Evolutionary conservation across 1,140 invertebrate species (phyloP).

Genomic region (Drosophila malerkotliana): DNA sequence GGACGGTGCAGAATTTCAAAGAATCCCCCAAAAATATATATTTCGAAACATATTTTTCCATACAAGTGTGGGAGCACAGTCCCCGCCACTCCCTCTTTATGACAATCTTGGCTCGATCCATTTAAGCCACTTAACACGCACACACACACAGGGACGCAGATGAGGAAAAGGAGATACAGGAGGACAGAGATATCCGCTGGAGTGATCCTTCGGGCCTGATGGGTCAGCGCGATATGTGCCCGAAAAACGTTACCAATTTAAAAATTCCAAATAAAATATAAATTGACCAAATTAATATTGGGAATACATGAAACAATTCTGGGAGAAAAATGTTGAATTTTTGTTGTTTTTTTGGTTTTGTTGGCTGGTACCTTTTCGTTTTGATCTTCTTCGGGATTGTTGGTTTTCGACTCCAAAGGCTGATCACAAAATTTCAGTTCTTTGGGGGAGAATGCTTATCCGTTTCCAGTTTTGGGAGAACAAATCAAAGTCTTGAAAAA

Average conservation of each 20-base stretch:
- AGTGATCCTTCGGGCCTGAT: conserved; percentile 57
- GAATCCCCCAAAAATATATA: conserved; percentile 7
- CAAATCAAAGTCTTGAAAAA: conserved; percentile 29
- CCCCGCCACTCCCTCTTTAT: conserved; percentile 36
- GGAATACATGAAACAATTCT: conserved; percentile 82
- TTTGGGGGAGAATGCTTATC: conserved; percentile 35
- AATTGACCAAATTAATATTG: conserved; percentile 84
- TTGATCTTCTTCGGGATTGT: conserved; percentile 21
- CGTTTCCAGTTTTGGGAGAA: conserved; percentile 28
- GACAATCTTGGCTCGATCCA: conserved; percentile 63
- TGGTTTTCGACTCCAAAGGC: not conserved
- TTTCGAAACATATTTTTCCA: conserved; percentile 27
- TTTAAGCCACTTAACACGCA: conserved; percentile 75
- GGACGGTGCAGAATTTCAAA: conserved; percentile 1
- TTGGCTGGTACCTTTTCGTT: conserved; percentile 18
- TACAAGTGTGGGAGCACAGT: conserved; percentile 24
- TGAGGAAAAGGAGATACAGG: not conserved
- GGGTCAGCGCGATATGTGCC: conserved; percentile 71
- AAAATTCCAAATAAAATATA: conserved; percentile 84
- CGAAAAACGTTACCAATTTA: conserved; percentile 82
- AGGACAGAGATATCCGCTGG: conserved; percentile 31
- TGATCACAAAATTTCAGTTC: conserved; percentile 41
- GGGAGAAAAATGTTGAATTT: conserved; percentile 81
- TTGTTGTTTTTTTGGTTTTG: conserved; percentile 62
- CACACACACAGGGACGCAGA: conserved; percentile 26